These are phyloP conservation scores for Lycia hirtaria DNA, from an alignment of 2,888 invertebrate genomes.

Conservation along the genomic window DNA sequence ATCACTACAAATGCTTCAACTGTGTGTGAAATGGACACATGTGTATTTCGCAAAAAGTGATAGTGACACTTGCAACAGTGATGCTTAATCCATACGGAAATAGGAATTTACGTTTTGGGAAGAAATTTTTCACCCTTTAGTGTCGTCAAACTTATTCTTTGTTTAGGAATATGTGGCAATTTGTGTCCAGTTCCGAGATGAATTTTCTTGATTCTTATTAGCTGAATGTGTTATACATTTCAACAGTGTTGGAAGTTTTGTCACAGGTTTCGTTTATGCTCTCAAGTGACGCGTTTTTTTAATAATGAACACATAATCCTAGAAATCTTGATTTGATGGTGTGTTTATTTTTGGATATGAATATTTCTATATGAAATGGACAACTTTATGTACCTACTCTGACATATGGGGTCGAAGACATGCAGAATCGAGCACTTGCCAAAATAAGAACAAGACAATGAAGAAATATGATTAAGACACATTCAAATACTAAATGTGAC, in stretches of 20 bases:
- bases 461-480: neutral
- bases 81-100: neutral
- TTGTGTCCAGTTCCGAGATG: too few relatives aligned
- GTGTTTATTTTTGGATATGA: too few relatives aligned
- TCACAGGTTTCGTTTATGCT: too few relatives aligned
- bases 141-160: neutral
- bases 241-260: too few relatives aligned
- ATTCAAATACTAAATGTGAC: neutral
- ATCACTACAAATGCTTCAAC: neutral
- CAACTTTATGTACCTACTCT: neutral
- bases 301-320: too few relatives aligned
- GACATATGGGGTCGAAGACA: neutral
- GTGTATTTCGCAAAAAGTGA: neutral
- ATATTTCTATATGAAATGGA: too few relatives aligned
- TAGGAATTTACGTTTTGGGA: neutral
- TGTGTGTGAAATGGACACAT: slow-evolving; percentile 20
- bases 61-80: neutral
- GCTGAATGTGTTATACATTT: too few relatives aligned
- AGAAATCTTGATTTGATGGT: too few relatives aligned
- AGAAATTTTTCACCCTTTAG: neutral
- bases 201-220: too few relatives aligned
- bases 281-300: too few relatives aligned
- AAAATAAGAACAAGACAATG: too few relatives aligned
- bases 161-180: neutral
- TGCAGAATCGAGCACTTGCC: neutral